Evolutionary conservation across 2,888 invertebrate species (phyloP), one percentile per base, ranked within the genome.

Genomic region (Lathronympha strigana): DNA sequence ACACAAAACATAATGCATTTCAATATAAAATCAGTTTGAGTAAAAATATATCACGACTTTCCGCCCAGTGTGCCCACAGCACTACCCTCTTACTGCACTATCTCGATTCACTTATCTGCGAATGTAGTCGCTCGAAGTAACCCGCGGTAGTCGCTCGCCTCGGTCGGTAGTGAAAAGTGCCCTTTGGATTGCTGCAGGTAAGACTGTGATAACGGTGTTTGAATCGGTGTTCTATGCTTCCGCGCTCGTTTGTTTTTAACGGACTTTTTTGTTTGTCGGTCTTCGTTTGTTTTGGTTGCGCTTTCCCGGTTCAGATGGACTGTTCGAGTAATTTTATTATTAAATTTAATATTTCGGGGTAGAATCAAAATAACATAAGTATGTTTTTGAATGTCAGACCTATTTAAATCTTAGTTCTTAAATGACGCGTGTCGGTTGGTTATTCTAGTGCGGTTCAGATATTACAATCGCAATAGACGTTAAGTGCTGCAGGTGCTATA

Each of bases 101-200:
- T 90, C 89, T 90, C 76, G 88, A 86, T 82, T 84, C 81, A 84
- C 77, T 88, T 88, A 89, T 89, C 89, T 86, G 76, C 76, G 76
- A 80, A 78, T 80, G 76, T 77, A 90, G 89, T 90, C 78, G 78
- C 70, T 77, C 73, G 72, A 75, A 79, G 80, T 79, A 78, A 77
- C 73, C 76, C 81, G 80, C 77, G 76, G 78, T 76, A 74, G 83
- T 58, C 86, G 81, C 86, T 83, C 84, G 90, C 72, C 43, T 64
- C 58, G 70, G 60, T 66, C 55, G 40, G 66, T 61, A 67, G 69
- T 60, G 66, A 54, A 53, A 55, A 55, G 55, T 63, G 57, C 43
- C 33, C 51, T 58, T 60, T 60, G 64, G 64, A 60, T 66, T 61
- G 33, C 15, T 33, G 31, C 43, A 66, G 66, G 66, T 66, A 54